Evolutionary conservation across 2,888 invertebrate species (phyloP).

Genomic region (Adineta ricciae): DNA sequence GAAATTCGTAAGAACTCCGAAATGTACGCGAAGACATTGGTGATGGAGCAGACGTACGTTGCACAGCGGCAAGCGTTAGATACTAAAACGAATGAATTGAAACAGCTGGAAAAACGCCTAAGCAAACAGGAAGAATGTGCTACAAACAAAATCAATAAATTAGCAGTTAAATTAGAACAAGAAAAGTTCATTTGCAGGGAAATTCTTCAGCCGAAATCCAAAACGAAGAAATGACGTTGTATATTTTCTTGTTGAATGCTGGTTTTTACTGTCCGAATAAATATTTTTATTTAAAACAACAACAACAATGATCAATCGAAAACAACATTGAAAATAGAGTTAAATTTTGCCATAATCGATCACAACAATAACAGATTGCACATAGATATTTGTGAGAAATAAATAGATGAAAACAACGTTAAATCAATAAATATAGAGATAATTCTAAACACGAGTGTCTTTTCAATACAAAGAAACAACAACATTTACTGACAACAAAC

Average conservation of each 20-base stretch:
- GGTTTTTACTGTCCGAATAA: neutral
- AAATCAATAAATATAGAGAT: neutral
- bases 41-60: neutral
- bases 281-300: neutral
- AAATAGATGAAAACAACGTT: neutral
- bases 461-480: neutral
- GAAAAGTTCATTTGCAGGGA: constrained; percentile 6
- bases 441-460: neutral
- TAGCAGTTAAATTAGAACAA: constrained; percentile 17
- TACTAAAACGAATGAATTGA: neutral
- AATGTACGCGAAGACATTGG: neutral
- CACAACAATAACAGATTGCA: neutral
- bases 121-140: neutral
- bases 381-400: neutral
- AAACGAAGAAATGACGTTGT: neutral
- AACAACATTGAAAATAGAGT: neutral
- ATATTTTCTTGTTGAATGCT: neutral
- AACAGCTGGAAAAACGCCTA: neutral
- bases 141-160: constrained; percentile 7
- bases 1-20: constrained; percentile 13
- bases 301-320: neutral
- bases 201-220: neutral
- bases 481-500: neutral
- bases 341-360: neutral
- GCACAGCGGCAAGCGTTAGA: neutral